phyloP scores from a whole-genome alignment of 2,888 invertebrate species.

The Micoletzkya japonica region DNA sequence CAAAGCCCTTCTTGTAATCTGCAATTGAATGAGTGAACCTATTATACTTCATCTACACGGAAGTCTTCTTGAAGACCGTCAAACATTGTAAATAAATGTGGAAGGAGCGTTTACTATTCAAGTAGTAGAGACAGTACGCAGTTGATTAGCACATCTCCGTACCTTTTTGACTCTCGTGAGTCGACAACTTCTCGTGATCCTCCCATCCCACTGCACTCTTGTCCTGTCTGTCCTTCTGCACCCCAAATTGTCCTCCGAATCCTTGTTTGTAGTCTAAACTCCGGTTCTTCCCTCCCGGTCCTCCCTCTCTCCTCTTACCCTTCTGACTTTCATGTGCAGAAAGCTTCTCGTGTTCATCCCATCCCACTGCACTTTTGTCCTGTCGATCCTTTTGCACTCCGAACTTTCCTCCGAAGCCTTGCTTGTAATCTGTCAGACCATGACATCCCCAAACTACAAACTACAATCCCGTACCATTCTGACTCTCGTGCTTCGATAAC shows the following conservation, averaged over 20 bases:
- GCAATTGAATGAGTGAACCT: background rate
- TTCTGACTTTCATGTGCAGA: slow-evolving; percentile 28
- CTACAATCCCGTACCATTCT: slow-evolving; percentile 23
- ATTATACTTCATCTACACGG: background rate
- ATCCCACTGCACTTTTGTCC: slow-evolving; percentile 26
- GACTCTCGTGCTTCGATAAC: slow-evolving; percentile 23
- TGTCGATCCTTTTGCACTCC: slow-evolving; percentile 31
- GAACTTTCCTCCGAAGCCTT: slow-evolving; percentile 54
- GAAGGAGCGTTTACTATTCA: too few species aligned
- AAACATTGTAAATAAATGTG: too few species aligned
- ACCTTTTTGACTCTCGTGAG: slow-evolving; percentile 77
- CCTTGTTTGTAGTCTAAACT: slow-evolving; percentile 63
- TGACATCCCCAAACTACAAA: background rate
- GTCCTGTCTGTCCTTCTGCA: slow-evolving; percentile 72
- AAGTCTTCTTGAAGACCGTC: too few species aligned
- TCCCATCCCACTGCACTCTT: slow-evolving; percentile 79
- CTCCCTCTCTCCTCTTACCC: slow-evolving; percentile 16
- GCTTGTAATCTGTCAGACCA: slow-evolving; percentile 64
- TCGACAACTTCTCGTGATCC: slow-evolving; percentile 77
- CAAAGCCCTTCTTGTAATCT: slow-evolving; percentile 65
- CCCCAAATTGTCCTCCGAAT: slow-evolving; percentile 67
- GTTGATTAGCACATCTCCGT: background rate
- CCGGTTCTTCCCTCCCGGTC: background rate
- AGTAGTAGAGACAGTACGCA: too few species aligned
- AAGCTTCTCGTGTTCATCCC: slow-evolving; percentile 23